Conservation (phyloP, 2,797 vertebrate genomes). For the Neosilurus hyrtlii region DNA sequence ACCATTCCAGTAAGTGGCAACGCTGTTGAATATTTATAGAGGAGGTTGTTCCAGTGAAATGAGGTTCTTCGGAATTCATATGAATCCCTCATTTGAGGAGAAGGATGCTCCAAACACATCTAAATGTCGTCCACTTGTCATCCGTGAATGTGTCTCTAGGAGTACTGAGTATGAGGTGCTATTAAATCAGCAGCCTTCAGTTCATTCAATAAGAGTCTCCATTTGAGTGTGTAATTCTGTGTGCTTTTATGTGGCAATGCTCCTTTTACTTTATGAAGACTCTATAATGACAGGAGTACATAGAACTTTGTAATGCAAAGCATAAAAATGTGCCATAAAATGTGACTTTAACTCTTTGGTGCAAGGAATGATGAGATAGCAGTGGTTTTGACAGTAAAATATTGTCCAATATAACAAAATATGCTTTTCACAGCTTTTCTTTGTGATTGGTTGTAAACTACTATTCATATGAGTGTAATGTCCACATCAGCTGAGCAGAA, state of each 20-base stretch:
- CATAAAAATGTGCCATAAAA: not conserved
- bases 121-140: constrained; percentile 54
- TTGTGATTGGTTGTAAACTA: too few relatives aligned
- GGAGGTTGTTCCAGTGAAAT: constrained; percentile 55
- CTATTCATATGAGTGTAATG: too few relatives aligned
- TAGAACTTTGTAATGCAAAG: not conserved
- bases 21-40: constrained; percentile 59
- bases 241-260: not conserved
- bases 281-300: constrained; percentile 3
- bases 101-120: constrained; percentile 50
- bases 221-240: constrained; percentile 15
- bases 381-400: too few relatives aligned
- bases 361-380: too few relatives aligned
- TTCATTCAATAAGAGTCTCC: constrained; percentile 40
- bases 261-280: constrained; percentile 1
- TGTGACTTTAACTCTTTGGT: not conserved
- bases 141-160: constrained; percentile 46
- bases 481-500: too few relatives aligned
- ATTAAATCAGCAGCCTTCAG: constrained; percentile 55
- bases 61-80: constrained; percentile 57
- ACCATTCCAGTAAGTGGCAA: constrained; percentile 49
- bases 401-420: too few relatives aligned
- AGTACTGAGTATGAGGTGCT: constrained; percentile 47
- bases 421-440: too few relatives aligned
- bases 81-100: constrained; percentile 55